These are phyloP conservation scores for Mixornis gularis DNA, from an alignment of 2,113 vertebrate genomes.

Conservation along the genomic window DNA sequence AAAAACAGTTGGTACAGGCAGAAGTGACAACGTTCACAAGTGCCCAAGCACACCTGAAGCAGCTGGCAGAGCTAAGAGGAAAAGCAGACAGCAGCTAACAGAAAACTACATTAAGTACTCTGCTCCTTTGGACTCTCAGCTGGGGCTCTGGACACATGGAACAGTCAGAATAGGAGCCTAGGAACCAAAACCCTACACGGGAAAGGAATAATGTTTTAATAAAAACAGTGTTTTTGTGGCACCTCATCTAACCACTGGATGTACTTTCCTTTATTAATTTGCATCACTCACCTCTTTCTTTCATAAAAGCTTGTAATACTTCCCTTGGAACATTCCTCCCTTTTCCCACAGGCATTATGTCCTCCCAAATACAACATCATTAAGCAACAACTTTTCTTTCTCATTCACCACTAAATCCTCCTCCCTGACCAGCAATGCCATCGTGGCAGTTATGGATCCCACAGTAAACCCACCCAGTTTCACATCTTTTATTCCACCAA, in stretches of 20 bases:
- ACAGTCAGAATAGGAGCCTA: not conserved
- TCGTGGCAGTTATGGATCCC: not conserved
- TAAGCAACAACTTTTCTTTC: not conserved
- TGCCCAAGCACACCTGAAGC: not conserved
- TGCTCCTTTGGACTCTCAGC: not conserved
- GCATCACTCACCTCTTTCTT: not conserved
- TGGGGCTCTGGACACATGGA: not conserved
- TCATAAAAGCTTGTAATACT: not conserved
- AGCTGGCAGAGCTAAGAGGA: not conserved
- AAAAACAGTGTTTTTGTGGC: not conserved
- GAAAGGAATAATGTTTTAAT: not conserved
- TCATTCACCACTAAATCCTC: not conserved
- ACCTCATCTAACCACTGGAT: not conserved
- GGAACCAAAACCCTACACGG: not conserved
- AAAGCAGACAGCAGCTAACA: not conserved
- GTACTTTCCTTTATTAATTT: not conserved
- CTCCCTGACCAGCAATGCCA: not conserved
- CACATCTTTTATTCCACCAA: not conserved
- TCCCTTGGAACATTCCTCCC: not conserved
- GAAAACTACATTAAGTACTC: not conserved
- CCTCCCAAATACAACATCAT: not conserved
- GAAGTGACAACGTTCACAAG: not conserved
- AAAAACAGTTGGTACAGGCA: not conserved
- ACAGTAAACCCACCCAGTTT: not conserved
- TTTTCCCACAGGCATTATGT: not conserved